Conservation (phyloP, 2,113 vertebrate genomes). For the Chloropsis hardwickii region DNA sequence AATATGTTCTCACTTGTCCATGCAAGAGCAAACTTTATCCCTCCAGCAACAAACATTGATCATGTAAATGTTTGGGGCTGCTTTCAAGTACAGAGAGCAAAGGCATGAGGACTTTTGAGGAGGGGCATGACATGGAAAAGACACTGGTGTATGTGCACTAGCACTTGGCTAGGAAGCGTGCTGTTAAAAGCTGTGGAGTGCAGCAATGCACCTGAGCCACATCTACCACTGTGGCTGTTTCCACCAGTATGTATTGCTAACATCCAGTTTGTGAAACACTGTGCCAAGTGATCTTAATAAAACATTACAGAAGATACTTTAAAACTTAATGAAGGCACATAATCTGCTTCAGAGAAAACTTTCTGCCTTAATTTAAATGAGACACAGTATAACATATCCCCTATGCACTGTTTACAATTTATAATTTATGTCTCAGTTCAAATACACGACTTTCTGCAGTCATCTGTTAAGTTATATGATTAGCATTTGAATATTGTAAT, state of each 20-base stretch:
- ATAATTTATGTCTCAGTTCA: conserved; percentile 93
- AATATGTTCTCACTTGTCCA: conserved; percentile 91
- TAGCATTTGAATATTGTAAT: conserved; percentile 78
- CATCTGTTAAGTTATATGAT: conserved; percentile 90
- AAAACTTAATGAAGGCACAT: conserved; percentile 84
- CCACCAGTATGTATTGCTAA: conserved; percentile 17
- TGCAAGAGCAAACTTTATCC: conserved; percentile 83
- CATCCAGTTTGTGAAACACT: conserved; percentile 58
- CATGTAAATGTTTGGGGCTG: conserved; percentile 80
- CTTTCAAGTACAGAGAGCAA: conserved; percentile 69
- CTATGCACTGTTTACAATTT: conserved; percentile 89
- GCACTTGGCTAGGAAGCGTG: background rate
- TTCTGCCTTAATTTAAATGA: conserved; percentile 88
- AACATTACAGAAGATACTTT: conserved; percentile 80
- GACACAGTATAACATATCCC: conserved; percentile 80
- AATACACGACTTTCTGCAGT: conserved; percentile 86
- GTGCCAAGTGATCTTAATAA: conserved; percentile 80
- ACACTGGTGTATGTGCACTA: background rate
- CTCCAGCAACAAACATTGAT: conserved; percentile 87
- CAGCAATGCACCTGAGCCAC: background rate
- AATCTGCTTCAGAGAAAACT: conserved; percentile 76
- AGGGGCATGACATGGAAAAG: background rate
- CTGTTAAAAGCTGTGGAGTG: background rate
- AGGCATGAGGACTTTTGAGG: conserved; percentile 25
- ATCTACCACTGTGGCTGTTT: background rate